Percentiles rank a stretch among this genome's conserved stretches.
Conservation (phyloP, 2,888 invertebrate species). For the Cryptocheilus praepositus region DNA sequence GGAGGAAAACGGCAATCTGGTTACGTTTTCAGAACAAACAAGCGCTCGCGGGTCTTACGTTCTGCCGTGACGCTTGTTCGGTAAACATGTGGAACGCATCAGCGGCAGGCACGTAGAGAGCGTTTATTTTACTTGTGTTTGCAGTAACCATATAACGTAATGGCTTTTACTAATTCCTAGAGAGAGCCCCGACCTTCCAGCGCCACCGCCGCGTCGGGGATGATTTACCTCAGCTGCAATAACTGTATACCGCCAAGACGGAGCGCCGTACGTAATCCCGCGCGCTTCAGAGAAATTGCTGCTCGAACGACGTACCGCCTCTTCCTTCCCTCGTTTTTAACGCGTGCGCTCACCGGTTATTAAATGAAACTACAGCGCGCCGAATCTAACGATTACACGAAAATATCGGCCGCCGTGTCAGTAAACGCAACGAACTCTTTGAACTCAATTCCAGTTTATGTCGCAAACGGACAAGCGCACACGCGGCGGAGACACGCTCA, state of each 20-base stretch:
- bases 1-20: constrained; percentile 9
- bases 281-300: too few species aligned
- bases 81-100: constrained; percentile 7
- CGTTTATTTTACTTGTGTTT: constrained; percentile 30
- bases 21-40: constrained; percentile 29
- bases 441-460: too few species aligned
- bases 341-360: too few species aligned
- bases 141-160: constrained; percentile 24
- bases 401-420: too few species aligned
- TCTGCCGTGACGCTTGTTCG: not conserved
- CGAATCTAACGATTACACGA: too few species aligned
- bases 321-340: too few species aligned
- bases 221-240: constrained; percentile 22
- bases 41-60: constrained; percentile 15
- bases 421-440: too few species aligned
- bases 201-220: constrained; percentile 1
- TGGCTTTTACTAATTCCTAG: constrained; percentile 17
- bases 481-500: too few species aligned
- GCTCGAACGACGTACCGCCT: too few species aligned
- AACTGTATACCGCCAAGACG: constrained; percentile 1
- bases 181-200: not conserved
- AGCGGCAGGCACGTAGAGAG: not conserved
- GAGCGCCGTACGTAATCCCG: not conserved
- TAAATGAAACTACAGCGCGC: too few species aligned
- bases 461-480: too few species aligned